phyloP scores from a whole-genome alignment of 2,797 vertebrate species.

The Merluccius polli region DNA sequence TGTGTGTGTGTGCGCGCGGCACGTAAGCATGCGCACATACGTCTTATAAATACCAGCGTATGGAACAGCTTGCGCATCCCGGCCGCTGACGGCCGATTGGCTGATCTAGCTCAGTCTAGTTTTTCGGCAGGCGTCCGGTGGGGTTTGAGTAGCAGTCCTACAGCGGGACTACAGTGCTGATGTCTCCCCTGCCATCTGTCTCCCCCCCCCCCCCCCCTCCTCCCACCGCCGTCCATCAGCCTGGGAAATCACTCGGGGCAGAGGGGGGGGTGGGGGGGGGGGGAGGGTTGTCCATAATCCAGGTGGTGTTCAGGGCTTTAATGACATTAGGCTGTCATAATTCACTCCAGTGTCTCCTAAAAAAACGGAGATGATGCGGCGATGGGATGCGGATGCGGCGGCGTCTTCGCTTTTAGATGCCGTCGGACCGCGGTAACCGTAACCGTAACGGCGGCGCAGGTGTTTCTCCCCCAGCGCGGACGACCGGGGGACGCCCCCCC shows the following conservation, averaged over 20 bases:
- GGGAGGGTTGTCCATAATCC: background rate
- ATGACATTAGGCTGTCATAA: background rate
- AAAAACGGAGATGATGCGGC: too few relatives aligned
- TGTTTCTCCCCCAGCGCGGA: background rate
- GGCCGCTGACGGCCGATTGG: background rate
- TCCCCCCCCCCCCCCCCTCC: background rate
- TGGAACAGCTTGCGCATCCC: background rate
- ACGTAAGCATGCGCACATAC: background rate
- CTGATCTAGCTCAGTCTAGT: background rate
- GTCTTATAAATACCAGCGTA: background rate
- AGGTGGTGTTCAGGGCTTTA: background rate
- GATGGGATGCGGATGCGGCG: too few relatives aligned
- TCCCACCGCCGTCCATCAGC: background rate
- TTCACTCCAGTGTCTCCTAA: constrained; percentile 4
- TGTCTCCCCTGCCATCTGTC: background rate
- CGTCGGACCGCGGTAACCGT: too few relatives aligned
- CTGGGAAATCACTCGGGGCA: background rate
- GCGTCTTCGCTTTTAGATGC: background rate
- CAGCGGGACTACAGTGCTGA: background rate
- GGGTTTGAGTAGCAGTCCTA: background rate
- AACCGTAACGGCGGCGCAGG: background rate
- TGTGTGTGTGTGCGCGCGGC: background rate
- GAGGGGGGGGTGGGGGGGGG: background rate
- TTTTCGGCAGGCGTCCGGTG: background rate
- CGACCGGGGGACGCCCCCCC: background rate